Evolutionary conservation across 2,113 vertebrate genomes (phyloP).

Genomic region (Oryzias celebensis): DNA sequence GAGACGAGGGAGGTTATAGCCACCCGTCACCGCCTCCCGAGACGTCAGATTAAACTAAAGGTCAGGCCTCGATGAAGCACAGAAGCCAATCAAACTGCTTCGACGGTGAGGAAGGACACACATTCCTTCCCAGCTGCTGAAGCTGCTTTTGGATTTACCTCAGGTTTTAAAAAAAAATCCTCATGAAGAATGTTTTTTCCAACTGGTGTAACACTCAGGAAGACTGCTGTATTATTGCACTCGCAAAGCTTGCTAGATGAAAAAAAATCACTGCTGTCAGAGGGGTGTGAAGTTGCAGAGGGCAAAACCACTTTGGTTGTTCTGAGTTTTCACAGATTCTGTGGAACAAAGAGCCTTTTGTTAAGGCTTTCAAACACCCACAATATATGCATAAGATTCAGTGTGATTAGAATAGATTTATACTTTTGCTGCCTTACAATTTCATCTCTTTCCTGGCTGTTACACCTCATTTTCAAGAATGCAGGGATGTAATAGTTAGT

Average conservation of each 20-base stretch:
- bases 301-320: constrained; percentile 36
- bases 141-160: constrained; percentile 80
- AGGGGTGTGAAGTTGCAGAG: constrained; percentile 36
- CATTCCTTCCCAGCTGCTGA: constrained; percentile 40
- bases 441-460: constrained; percentile 58
- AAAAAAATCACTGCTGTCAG: constrained; percentile 50
- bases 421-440: constrained; percentile 65
- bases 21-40: constrained; percentile 73
- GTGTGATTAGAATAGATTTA: constrained; percentile 37
- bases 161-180: constrained; percentile 69
- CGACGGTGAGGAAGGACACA: constrained; percentile 48
- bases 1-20: constrained; percentile 82
- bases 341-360: constrained; percentile 17
- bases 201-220: constrained; percentile 73
- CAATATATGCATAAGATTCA: constrained; percentile 25
- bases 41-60: constrained; percentile 77
- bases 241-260: constrained; percentile 67
- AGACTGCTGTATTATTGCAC: constrained; percentile 70
- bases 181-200: constrained; percentile 64
- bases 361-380: constrained; percentile 24
- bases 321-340: constrained; percentile 18
- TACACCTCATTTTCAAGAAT: constrained; percentile 57
- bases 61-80: constrained; percentile 48
- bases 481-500: constrained; percentile 47
- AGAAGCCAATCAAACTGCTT: constrained; percentile 74